Evolutionary conservation across 1,140 invertebrate species (phyloP), one percentile per base, ranked within the genome.

Genomic region (Drosophila busckii): DNA sequence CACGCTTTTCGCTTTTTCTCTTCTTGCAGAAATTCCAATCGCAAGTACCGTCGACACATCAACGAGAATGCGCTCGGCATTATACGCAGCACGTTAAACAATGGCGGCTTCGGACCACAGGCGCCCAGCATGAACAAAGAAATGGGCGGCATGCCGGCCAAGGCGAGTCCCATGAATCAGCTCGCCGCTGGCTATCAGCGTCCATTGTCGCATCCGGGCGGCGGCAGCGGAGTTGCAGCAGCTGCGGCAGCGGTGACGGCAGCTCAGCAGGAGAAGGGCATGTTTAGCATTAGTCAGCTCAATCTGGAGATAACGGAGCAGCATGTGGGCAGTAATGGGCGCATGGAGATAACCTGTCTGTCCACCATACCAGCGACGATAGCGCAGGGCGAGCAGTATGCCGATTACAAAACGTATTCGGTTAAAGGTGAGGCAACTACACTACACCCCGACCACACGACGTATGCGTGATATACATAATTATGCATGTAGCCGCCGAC

Each of bases 301-400:
- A 86, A 90, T 56, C 90, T 93, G 60, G 90, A 93, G 42, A 89
- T 93, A 50, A 90, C 90, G 0, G 90, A 89, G 20, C 87, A 92
- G 45, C 91, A 92, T 70, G 88, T 90, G 16, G 89, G 88, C 40
- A 89, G 90, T n/a, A 92, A 93, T 71, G 91, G 92, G 26, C 88
- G 89, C 34, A 88, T 94, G 32, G 90, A 91, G 52, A 90, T 94
- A 45, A 93, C 91, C 42, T 94, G 93, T 65, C 88, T 92, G 31
- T 90, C 92, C 41, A 94, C 93, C 25, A 94, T 94, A 78, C 93
- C 93, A 1, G 90, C 90, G 58, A 92, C 92, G 38, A 88, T 91
- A 1, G 90, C 88, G 12, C 84, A 89, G 35, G 89, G 89, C 6
- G 91, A 91, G 63, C 88, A 91, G 22, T 93, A 91, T 68, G 93